phyloP scores from a whole-genome alignment of 2,797 vertebrate species.

The Anabas testudineus region DNA sequence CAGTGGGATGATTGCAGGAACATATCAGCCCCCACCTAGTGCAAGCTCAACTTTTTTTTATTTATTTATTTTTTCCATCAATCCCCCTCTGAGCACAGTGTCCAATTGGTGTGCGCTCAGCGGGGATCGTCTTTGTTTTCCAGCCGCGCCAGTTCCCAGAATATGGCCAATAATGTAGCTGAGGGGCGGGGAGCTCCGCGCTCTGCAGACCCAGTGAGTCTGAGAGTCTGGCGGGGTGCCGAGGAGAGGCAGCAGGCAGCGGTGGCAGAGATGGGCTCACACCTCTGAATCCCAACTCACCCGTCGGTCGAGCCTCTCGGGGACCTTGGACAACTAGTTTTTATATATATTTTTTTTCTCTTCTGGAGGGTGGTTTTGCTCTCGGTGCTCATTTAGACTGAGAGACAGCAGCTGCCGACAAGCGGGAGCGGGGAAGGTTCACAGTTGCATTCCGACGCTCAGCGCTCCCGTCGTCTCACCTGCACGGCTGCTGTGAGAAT shows the following conservation, averaged over 20 bases:
- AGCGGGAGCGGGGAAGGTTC: conserved; percentile 45
- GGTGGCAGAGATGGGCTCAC: conserved; percentile 77
- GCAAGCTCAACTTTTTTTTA: conserved; percentile 39
- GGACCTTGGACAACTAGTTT: conserved; percentile 44
- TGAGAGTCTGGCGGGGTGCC: conserved; percentile 69
- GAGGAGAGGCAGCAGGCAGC: conserved; percentile 71
- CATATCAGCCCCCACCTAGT: background rate
- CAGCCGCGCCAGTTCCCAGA: conserved; percentile 66
- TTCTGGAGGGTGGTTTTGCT: conserved; percentile 16
- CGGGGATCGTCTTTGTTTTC: conserved; percentile 50
- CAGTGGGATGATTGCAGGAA: conserved; percentile 3
- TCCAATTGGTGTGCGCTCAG: conserved; percentile 53
- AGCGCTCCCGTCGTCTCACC: conserved; percentile 73
- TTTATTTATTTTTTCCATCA: background rate
- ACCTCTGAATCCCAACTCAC: conserved; percentile 73
- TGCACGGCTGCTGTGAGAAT: conserved; percentile 69
- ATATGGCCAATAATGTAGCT: conserved; percentile 75
- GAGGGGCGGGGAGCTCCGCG: conserved; percentile 79
- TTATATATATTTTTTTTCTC: background rate
- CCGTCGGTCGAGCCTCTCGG: conserved; percentile 47
- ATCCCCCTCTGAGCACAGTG: conserved; percentile 13
- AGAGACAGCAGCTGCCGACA: conserved; percentile 22
- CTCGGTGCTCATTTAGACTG: conserved; percentile 37
- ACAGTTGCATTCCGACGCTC: conserved; percentile 67
- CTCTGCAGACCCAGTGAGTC: conserved; percentile 75